A percentile compares a stretch with the other conserved stretches of the same genome.
Evolutionary conservation across 2,113 vertebrate species (phyloP).

Genomic region (Tragulus kanchil): DNA sequence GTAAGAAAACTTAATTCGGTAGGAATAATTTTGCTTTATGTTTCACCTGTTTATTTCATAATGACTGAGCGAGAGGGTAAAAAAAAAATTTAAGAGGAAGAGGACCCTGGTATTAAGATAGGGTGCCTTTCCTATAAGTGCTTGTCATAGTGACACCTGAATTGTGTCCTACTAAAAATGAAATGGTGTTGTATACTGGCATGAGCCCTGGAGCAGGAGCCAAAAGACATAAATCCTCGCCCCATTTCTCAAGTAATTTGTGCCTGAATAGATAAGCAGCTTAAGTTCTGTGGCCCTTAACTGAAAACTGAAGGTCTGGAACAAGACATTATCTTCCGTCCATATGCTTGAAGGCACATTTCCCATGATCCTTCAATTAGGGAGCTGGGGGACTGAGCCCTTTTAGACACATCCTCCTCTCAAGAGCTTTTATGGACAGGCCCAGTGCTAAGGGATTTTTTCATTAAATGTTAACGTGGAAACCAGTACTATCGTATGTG

Average conservation of each 20-base stretch:
- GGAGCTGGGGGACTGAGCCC: not conserved
- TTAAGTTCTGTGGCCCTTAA: not conserved
- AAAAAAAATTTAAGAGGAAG: not conserved
- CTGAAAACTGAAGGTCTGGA: not conserved
- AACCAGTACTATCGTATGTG: too few relatives aligned
- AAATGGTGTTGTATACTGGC: not conserved
- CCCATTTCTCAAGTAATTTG: not conserved
- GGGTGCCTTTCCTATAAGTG: not conserved
- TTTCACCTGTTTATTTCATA: conserved; percentile 25
- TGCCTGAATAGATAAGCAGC: not conserved
- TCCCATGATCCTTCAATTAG: not conserved
- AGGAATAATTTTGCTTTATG: not conserved
- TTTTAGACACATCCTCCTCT: not conserved
- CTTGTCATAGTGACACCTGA: not conserved
- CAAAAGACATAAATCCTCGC: not conserved
- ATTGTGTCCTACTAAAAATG: not conserved
- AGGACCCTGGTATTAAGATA: not conserved
- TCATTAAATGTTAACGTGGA: not conserved
- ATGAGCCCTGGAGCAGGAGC: not conserved
- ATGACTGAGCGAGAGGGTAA: not conserved
- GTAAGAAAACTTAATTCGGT: conserved; percentile 69
- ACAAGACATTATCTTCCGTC: not conserved
- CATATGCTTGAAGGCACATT: not conserved
- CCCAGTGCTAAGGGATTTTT: not conserved
- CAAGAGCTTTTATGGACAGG: not conserved